Evolutionary conservation across 2,113 vertebrate genomes (phyloP).

Genomic region (Dicerorhinus sumatrensis): DNA sequence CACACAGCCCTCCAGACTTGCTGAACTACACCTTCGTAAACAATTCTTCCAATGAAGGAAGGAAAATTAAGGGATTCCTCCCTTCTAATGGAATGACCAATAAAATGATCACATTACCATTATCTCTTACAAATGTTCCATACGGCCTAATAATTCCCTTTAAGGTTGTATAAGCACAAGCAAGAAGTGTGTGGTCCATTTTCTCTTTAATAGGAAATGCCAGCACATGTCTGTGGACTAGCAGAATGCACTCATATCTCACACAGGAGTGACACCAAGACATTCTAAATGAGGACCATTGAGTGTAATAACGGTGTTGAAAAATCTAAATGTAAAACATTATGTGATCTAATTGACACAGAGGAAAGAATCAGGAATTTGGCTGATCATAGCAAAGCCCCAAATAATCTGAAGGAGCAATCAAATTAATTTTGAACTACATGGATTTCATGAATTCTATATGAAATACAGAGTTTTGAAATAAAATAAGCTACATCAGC

Average conservation of each 20-base stretch:
- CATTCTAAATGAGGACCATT: slow-evolving; percentile 43
- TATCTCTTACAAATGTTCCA: slow-evolving; percentile 58
- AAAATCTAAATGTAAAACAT: slow-evolving; percentile 29
- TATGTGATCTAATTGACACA: slow-evolving; percentile 34
- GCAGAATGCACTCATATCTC: slow-evolving; percentile 42
- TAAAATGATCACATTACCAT: slow-evolving; percentile 57
- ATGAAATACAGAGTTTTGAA: not conserved
- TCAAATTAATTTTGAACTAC: slow-evolving; percentile 21
- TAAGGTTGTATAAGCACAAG: slow-evolving; percentile 37
- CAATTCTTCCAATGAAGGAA: slow-evolving; percentile 43
- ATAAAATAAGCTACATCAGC: not conserved
- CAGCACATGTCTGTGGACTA: not conserved
- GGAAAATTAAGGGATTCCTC: slow-evolving; percentile 54
- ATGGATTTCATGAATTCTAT: slow-evolving; percentile 16
- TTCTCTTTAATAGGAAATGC: slow-evolving; percentile 58
- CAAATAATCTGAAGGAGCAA: not conserved
- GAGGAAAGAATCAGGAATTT: slow-evolving; percentile 18
- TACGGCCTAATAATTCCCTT: slow-evolving; percentile 55
- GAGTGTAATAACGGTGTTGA: slow-evolving; percentile 48
- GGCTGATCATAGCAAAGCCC: not conserved
- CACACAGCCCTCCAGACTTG: not conserved
- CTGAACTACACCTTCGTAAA: not conserved
- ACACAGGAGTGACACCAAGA: not conserved
- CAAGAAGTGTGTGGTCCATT: slow-evolving; percentile 20
- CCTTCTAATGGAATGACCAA: not conserved